Base-by-base conservation (phyloP, 2,797 vertebrate genomes). In the Oreortyx pictus region DNA sequence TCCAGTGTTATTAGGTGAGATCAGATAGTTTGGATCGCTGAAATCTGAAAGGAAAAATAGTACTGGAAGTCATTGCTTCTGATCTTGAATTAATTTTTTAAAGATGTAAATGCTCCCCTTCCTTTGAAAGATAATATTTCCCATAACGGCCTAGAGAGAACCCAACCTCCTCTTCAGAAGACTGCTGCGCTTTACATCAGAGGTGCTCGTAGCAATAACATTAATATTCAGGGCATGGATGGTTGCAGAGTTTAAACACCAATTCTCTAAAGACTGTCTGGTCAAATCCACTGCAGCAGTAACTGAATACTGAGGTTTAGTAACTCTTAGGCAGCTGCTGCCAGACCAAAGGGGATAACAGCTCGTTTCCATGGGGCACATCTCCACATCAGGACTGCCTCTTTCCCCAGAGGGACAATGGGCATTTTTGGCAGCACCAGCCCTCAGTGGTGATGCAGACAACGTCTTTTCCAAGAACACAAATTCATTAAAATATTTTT, bases 401-500 rank as follows among this genome's bases (percentile, higher is more conserved):
- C 67, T 61, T 70, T 67, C 52, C 39, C 49, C 82, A 81, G 78
- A 65, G 74, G 75, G 27, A 66, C 33, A 43, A 86, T 56, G 68
- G 54, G 18, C 10, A 49, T 72, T 86, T 86, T 64, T 80, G 75
- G 65, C 88, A 93, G 27, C 62, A 81, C 17, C 79, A 27, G 15
- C 61, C 66, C 18, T 3, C 62, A 64, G 27, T n/a, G 41, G 1
- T 76, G 56, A 80, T 59, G 52, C 43, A 65, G 31, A 66, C 80
- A 85, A 72, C 14, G 10, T 6, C 56, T 29, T 85, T 94, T 94
- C 62, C 84, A 88, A 68, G 78, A 71, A 24, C 4, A 85, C 13
- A 72, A 92, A 95, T 85, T 23, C 86, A 65, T 82, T 80, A 71
- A 75, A 89, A 83, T 90, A 64, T 56, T 94, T 92, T 66, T 88